Base-by-base conservation (phyloP, 2,888 invertebrate species). In the Drosophila borealis region DNA sequence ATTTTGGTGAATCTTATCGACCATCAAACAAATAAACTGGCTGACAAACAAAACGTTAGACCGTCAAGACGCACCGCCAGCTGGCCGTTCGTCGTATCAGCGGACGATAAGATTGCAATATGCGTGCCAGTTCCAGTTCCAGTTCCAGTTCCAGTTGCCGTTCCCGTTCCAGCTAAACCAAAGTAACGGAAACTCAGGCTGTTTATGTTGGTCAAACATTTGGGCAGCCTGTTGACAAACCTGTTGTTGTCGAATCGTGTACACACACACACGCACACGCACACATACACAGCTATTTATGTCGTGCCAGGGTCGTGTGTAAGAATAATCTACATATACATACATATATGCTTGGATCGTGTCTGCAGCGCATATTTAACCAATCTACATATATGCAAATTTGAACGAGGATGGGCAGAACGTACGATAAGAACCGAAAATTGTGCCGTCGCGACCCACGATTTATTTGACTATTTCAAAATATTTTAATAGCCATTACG, bases 401-500 rank as follows among this genome's bases (percentile, higher is more conserved):
- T 49, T 63, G 14, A n/a, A 44, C 13, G 48, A 45, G 53, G 39
- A 51, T 63, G 49, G 46, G 33, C 25, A 19, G 8, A 33, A 57
- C 14, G 41, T 19, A 53, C 70, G 42, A 68, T 54, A 55, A 56
- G 46, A 70, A 57, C 34, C 49, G 61, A 70, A 62, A 42, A 48
- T 29, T 34, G 13, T 56, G 49, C 41, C 59, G 55, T 44, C 33
- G 45, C 50, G 25, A 19, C 34, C 50, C 64, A 66, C 73, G 73
- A 78, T 75, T 78, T 80, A 65, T 66, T 71, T 49, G 50, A 59
- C 37, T 41, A 37, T 59, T 25, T 39, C 11, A 29, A 70, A 44
- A 49, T 68, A 66, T 83, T 46, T 65, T 66, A 67, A 66, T 74
- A 71, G 44, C 9, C 61, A 81, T 81, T 81, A 80, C 81, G 81